Evolutionary conservation across 37 sponge, comb jelly and placozoan species (phyloP), one percentile per base, ranked within the genome.

Genomic region (Cliona cf. orientalis): DNA sequence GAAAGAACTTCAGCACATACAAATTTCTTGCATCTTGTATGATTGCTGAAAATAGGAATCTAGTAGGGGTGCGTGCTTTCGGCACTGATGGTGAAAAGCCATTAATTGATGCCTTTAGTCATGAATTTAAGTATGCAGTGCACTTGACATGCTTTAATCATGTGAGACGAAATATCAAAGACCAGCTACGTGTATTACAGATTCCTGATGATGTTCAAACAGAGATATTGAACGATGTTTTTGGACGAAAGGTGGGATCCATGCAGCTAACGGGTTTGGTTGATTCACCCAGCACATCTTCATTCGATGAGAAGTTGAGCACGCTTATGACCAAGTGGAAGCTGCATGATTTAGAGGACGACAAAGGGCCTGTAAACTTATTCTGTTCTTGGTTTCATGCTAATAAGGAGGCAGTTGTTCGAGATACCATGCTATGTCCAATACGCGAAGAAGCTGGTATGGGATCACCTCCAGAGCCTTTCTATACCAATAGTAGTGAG

Each of bases 131-230:
- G 1, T 67, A 69, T 68, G 77, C 85, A 5, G 39, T 28, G 41
- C 85, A 74, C 69, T 40, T 76, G 2, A 76, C 85, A 57, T 81
- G 82, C 45, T 81, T 70, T n/a, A 81, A 71, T 40, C 75, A 78
- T 32, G 46, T 45, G 6, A 7, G 79, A 5, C 65, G 79, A 11
- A 78, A 78, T 78, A 41, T 78, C 22, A 78, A 78, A n/a, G 79
- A 65, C 14, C 33, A 78, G 79, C 76, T 75, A 3, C 6, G 4
- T 3, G 29, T 4, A 26, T 28, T 9, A 9, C 55, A 25, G 9
- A 12, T 72, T 9, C 73, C 73, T 46, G 55, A 57, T 3, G 17
- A 1, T 17, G 46, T 53, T 2, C 3, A 46, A 45, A 33, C 35
- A 31, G 26, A 61, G 22, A 63, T 82, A 33, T 12, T 73, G 36